A percentile compares a stretch with the other conserved stretches of the same genome.
These are phyloP conservation scores for Brachirus orientalis DNA, from an alignment of 2,113 vertebrate genomes.

Conservation along the genomic window DNA sequence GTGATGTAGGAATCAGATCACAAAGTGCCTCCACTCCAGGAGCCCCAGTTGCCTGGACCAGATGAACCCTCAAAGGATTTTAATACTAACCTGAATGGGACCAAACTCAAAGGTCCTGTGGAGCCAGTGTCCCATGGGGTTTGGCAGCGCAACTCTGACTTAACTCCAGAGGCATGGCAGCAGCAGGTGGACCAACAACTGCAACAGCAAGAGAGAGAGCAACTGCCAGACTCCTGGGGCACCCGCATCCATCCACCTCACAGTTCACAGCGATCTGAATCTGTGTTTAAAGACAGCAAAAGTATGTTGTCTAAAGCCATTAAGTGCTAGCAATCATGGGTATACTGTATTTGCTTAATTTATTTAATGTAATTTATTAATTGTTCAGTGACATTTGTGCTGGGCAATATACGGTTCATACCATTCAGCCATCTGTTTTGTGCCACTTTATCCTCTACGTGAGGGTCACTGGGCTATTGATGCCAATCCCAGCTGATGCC, in stretches of 20 bases:
- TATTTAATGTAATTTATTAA: neutral
- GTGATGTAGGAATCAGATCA: conserved; percentile 77
- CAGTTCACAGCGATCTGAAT: conserved; percentile 50
- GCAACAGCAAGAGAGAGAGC: conserved; percentile 72
- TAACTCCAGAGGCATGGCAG: conserved; percentile 85
- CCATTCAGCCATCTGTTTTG: too few relatives aligned
- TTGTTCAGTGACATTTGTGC: too few relatives aligned
- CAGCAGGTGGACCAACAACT: conserved; percentile 83
- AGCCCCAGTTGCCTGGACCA: conserved; percentile 69
- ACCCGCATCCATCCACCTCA: conserved; percentile 56
- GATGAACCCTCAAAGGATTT: conserved; percentile 51
- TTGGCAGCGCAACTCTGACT: conserved; percentile 80
- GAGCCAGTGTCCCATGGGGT: conserved; percentile 56
- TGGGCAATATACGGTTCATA: too few relatives aligned
- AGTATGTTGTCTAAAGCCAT: conserved; percentile 61
- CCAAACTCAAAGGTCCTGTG: conserved; percentile 32
- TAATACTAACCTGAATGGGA: conserved; percentile 54
- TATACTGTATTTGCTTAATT: neutral
- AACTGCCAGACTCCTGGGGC: conserved; percentile 71
- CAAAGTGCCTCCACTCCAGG: conserved; percentile 78
- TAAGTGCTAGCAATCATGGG: too few relatives aligned
- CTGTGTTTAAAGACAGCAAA: conserved; percentile 82
- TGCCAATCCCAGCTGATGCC: too few relatives aligned
- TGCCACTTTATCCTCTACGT: too few relatives aligned
- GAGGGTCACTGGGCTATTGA: too few relatives aligned